A percentile compares a stretch with the other conserved stretches of the same genome.
Evolutionary conservation across 2,888 invertebrate genomes (phyloP).

Genomic region (Epinotia brunnichana): DNA sequence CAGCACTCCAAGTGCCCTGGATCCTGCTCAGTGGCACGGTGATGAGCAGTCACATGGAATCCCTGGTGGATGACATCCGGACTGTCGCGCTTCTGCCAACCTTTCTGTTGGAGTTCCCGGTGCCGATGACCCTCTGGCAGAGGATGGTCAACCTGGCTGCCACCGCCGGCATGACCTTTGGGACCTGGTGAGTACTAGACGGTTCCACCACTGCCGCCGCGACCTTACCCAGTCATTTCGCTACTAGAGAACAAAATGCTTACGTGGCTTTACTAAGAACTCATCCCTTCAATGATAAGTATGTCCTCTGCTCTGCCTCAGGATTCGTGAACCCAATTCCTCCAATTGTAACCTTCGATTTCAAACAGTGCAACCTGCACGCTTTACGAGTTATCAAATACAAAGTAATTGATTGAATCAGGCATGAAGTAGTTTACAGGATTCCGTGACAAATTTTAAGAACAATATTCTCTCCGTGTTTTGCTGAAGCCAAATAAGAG

Average conservation of each 20-base stretch:
- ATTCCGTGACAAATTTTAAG: too few relatives aligned
- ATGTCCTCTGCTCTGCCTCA: too few relatives aligned
- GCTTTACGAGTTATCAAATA: too few relatives aligned
- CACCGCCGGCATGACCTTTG: conserved; percentile 17
- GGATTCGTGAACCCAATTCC: too few relatives aligned
- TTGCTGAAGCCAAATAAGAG: too few relatives aligned
- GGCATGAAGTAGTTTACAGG: too few relatives aligned
- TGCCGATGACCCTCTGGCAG: conserved; percentile 45
- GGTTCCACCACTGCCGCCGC: background rate
- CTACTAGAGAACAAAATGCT: background rate
- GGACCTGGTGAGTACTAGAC: conserved; percentile 27
- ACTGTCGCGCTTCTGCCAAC: conserved; percentile 38
- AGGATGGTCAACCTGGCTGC: conserved; percentile 34
- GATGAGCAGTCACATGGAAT: conserved; percentile 42
- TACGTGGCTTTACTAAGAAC: too few relatives aligned
- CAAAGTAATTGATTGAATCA: too few relatives aligned
- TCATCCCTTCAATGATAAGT: too few relatives aligned
- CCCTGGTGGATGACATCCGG: conserved; percentile 41
- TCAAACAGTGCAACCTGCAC: too few relatives aligned
- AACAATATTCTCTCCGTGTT: too few relatives aligned
- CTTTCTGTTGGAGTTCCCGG: conserved; percentile 33
- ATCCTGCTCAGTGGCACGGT: conserved; percentile 42
- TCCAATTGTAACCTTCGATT: too few relatives aligned
- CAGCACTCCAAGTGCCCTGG: conserved; percentile 45
- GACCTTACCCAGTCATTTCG: background rate